phyloP scores from a whole-genome alignment of 1,140 invertebrate genomes.

The Probaryconus sp. region DNA sequence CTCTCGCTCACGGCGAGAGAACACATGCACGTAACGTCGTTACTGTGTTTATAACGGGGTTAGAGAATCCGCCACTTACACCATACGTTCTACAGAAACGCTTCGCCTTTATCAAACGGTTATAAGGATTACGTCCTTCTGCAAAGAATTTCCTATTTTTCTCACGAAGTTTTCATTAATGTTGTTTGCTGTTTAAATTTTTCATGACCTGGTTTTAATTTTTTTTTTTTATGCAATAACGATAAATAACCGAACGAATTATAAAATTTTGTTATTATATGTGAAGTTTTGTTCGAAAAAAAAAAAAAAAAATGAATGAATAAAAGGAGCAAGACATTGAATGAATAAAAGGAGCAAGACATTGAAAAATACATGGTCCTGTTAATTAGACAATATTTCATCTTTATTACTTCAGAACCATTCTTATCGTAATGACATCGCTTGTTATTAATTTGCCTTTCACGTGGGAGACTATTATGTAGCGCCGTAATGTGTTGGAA shows the following conservation, averaged over 20 bases:
- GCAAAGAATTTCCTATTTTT: slow-evolving; percentile 13
- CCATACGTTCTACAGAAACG: slow-evolving; percentile 50
- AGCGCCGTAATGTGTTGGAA: slow-evolving; percentile 21
- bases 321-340: no score
- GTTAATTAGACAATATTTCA: slow-evolving; percentile 53
- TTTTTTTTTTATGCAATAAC: not conserved
- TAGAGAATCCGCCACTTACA: slow-evolving; percentile 50
- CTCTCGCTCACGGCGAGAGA: slow-evolving; percentile 44
- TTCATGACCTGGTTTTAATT: not conserved
- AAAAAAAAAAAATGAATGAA: slow-evolving; percentile 13
- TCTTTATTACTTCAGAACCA: slow-evolving; percentile 38
- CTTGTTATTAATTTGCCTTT: slow-evolving; percentile 59
- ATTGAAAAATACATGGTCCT: slow-evolving; percentile 6
- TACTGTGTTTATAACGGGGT: slow-evolving; percentile 59
- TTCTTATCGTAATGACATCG: slow-evolving; percentile 55
- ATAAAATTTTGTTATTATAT: no score
- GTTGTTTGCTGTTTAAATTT: no score
- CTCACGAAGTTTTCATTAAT: not conserved
- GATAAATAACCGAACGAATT: not conserved
- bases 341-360: no score
- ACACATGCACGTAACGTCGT: slow-evolving; percentile 56
- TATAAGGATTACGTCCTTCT: not conserved
- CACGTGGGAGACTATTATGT: slow-evolving; percentile 37
- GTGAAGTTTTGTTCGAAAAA: no score
- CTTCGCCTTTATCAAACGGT: slow-evolving; percentile 34